A percentile compares a stretch with the other conserved stretches of the same genome.
Conservation (phyloP, 2,113 vertebrate genomes). For the Oreochromis aureus region DNA sequence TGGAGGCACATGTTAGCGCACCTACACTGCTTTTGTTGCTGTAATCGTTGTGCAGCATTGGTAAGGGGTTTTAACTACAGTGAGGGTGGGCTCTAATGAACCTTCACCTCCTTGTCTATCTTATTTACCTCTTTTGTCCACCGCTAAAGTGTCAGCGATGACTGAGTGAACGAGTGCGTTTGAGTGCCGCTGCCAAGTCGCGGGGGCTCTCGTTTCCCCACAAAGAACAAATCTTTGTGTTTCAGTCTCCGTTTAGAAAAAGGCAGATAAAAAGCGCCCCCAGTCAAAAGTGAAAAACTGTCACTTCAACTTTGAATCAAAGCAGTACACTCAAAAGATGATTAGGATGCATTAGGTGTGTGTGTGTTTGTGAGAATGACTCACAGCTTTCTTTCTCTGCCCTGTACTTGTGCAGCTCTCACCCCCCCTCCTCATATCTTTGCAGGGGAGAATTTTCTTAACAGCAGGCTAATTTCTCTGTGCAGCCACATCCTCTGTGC, state of each 20-base stretch:
- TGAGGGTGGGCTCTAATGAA: not conserved
- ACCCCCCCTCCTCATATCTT: not conserved
- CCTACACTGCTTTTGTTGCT: not conserved
- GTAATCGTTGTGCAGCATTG: not conserved
- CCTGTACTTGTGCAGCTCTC: not conserved
- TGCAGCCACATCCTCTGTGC: conserved; percentile 10
- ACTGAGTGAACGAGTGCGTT: not conserved
- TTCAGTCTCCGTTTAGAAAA: not conserved
- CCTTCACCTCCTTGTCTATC: not conserved
- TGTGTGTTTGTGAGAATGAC: conserved; percentile 10
- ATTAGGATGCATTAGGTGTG: conserved; percentile 3
- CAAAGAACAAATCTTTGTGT: not conserved
- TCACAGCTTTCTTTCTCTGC: conserved; percentile 10
- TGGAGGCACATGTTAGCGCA: not conserved
- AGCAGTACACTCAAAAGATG: not conserved
- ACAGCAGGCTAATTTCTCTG: not conserved
- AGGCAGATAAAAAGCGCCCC: not conserved
- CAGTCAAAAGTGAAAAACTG: not conserved
- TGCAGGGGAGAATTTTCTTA: not conserved
- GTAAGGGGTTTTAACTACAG: not conserved
- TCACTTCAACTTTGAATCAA: not conserved
- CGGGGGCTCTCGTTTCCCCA: not conserved
- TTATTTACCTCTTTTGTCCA: not conserved
- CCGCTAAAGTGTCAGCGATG: not conserved
- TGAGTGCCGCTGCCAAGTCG: not conserved